These are phyloP conservation scores for Caenorhabditis virilis DNA, from an alignment of 2,888 invertebrate species.

Conservation along the genomic window DNA sequence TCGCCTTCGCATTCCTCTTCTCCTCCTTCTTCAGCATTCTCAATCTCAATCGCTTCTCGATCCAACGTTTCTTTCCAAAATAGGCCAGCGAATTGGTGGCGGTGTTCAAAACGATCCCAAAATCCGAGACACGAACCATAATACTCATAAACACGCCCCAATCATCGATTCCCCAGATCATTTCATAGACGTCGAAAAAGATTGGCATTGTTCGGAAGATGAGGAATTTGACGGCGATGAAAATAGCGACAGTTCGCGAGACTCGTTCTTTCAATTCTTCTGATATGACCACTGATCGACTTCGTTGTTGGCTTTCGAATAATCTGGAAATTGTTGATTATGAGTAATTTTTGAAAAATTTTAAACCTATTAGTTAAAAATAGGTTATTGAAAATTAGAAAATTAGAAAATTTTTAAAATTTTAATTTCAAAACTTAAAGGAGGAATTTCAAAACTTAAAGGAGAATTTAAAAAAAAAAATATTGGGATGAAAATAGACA, in stretches of 20 bases:
- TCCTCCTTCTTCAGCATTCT: constrained; percentile 55
- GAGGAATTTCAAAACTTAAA: too few relatives aligned
- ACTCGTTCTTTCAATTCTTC: constrained; percentile 64
- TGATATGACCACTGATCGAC: constrained; percentile 55
- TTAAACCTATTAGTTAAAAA: background rate
- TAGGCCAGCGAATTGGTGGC: constrained; percentile 67
- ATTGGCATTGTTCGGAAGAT: constrained; percentile 66
- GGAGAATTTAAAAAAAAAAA: too few relatives aligned
- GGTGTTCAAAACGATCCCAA: constrained; percentile 64
- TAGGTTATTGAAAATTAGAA: too few relatives aligned
- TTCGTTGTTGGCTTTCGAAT: constrained; percentile 64
- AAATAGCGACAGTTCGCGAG: constrained; percentile 64
- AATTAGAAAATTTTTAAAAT: too few relatives aligned
- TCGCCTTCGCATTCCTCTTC: constrained; percentile 40
- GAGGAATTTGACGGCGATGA: constrained; percentile 65
- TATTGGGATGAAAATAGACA: too few relatives aligned
- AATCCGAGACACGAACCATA: constrained; percentile 65
- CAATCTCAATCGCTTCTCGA: constrained; percentile 48
- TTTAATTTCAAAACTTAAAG: too few relatives aligned
- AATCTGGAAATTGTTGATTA: constrained; percentile 44
- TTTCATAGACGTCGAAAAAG: constrained; percentile 66
- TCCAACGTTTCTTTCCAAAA: constrained; percentile 60
- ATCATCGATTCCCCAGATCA: constrained; percentile 62
- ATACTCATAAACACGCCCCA: constrained; percentile 61
- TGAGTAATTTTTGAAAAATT: background rate